Percentiles rank a stretch among this genome's conserved stretches.
Conservation (phyloP, 1,140 invertebrate genomes). For the Apocrypta bakeri region DNA sequence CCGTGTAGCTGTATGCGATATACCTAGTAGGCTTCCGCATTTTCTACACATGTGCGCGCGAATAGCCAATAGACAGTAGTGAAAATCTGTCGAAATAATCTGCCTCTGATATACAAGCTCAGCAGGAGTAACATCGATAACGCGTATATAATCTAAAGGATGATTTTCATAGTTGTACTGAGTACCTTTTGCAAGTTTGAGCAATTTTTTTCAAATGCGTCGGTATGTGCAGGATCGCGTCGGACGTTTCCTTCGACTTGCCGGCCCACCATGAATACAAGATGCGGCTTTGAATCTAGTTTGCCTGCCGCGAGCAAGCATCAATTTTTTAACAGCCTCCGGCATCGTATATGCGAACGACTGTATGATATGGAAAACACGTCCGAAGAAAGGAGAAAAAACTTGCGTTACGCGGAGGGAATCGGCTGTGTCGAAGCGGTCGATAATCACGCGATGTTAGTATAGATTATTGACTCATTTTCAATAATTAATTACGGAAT, state of each 20-base stretch:
- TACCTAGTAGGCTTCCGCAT: too few relatives aligned
- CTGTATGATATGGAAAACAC: constrained; percentile 71
- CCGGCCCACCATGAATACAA: constrained; percentile 72
- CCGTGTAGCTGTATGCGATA: too few relatives aligned
- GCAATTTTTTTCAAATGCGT: not conserved
- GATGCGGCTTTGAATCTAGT: constrained; percentile 73
- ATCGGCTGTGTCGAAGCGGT: constrained; percentile 41
- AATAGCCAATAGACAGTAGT: too few relatives aligned
- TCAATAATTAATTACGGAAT: not conserved
- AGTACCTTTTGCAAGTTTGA: not conserved
- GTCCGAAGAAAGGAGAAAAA: constrained; percentile 54
- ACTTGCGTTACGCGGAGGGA: constrained; percentile 58
- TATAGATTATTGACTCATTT: not conserved
- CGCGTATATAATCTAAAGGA: too few relatives aligned
- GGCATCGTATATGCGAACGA: constrained; percentile 63
- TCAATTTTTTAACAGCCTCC: constrained; percentile 73
- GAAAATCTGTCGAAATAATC: too few relatives aligned
- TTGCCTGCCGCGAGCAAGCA: constrained; percentile 67
- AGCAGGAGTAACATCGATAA: too few relatives aligned
- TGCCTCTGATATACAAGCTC: too few relatives aligned
- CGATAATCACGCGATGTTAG: not conserved
- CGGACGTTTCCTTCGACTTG: constrained; percentile 39
- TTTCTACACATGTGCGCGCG: too few relatives aligned
- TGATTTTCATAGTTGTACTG: too few relatives aligned
- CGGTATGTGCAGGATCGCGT: not conserved